Base-by-base conservation (phyloP, 2,797 vertebrate genomes). In the Thunnus albacares region DNA sequence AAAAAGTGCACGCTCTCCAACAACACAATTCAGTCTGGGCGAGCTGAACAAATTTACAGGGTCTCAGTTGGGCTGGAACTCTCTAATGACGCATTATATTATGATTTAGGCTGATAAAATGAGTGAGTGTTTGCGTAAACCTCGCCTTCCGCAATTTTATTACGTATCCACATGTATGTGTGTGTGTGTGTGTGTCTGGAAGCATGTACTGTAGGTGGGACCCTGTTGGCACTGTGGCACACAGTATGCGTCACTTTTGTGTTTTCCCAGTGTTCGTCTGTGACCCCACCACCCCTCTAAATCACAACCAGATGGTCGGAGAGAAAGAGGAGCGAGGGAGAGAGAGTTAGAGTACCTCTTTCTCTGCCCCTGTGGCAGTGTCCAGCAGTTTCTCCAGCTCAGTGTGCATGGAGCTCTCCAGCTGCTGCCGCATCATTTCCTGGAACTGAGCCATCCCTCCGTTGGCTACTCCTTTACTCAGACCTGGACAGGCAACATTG, bases 371-470 rank as follows among this genome's bases (percentile, higher is more conserved):
- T 13, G 94, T 91, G 38, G 95, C 93, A 0, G 96, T 97, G 0
- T 90, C 90, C 78, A 97, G 94, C 84, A 99, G 97, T 86, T 97
- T 97, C 89, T 98, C 96, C 77, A 99, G 95, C 90, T 99, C 98
- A 0, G 89, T 62, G 90, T 97, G 96, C 96, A 99, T 98, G 56
- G 97, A 97, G 92, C 95, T 96, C 93, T 99, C 98, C 95, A 99
- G 94, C 94, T 99, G 97, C 92, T 98, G 97, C 74, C 97, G 96
- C 96, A 99, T 98, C 90, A 96, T 97, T 95, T 98, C 97, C 96
- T 99, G 97, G 92, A 99, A 99, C 91, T 97, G 96, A 88, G 97
- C 96, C 94, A 97, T 97, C 56, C 90, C 95, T 90, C 92, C 91
- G 63, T 93, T 93, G 85, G 95, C 92, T 93, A 94, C 94, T 70